Base-by-base conservation (phyloP, 2,888 invertebrate genomes). In the Exocentrus adspersus region DNA sequence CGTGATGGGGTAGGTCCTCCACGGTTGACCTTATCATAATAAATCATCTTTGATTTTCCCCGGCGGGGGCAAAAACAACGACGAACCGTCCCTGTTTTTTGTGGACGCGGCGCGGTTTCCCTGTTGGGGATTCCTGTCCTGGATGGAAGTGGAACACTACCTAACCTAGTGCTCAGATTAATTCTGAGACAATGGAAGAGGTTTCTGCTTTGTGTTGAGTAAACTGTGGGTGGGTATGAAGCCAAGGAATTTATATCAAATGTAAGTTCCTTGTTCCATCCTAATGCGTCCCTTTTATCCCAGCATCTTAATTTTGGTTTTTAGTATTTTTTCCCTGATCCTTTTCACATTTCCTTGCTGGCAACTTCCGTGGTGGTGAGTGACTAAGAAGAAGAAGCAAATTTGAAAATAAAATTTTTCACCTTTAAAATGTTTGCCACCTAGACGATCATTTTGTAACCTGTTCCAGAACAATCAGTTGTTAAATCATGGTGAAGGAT, bases 181-280 rank as follows among this genome's bases (percentile, higher is more conserved):
- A 72, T 70, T 72, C 67, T 65, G 68, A 63, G 65, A 60, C 64
- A 60, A 64, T 56, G 53, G 62, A 64, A 67, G 62, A 65, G 66
- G 71, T 60, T 64, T 68, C 65, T 42, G 59, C 61, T 61, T 65
- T 64, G 60, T 68, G 53, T 63, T 30, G 57, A 65, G 62, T 66
- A 68, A 61, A 62, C 58, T 59, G 51, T 20, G 28, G 58, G 53
- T 56, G 52, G 65, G 57, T 50, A 46, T 50, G n/a, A 60, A 46
- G 37, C 57, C 37, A 21, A 19, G 37, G 51, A 56, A 64, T 64
- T 64, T 58, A 60, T 56, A 60, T 60, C 56, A 60, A 60, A 28
- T 52, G n/a, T n/a, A n/a, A n/a, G n/a, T n/a, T n/a, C n/a, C n/a
- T n/a, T n/a, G n/a, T n/a, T 28, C 1, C 28, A 28, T 28, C 28